These are phyloP conservation scores for Lysandra bellargus DNA, from an alignment of 2,888 invertebrate genomes.

Conservation along the genomic window DNA sequence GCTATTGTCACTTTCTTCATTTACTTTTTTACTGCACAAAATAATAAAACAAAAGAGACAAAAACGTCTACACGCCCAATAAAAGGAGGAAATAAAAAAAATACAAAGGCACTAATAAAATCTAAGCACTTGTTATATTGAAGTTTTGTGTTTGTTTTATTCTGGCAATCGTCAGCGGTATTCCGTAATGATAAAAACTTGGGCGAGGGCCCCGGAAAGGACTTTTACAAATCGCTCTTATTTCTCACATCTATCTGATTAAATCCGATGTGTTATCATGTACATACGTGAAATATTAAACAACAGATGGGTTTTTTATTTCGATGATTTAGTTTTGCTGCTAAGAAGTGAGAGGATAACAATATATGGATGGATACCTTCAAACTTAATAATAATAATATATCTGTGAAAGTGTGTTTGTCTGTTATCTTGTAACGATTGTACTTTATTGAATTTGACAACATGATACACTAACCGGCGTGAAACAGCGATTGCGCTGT, in stretches of 20 bases:
- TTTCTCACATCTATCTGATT: constrained; percentile 60
- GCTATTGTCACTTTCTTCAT: neutral
- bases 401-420: no score
- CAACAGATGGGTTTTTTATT: neutral
- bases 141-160: constrained; percentile 31
- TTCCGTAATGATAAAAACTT: constrained; percentile 39
- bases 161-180: constrained; percentile 29
- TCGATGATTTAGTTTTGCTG: neutral
- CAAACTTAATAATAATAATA: no score
- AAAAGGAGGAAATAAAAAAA: constrained; percentile 18
- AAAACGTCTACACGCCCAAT: constrained; percentile 17
- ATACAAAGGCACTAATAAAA: constrained; percentile 16
- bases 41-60: neutral
- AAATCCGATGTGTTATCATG: constrained; percentile 43
- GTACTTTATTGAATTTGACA: no score
- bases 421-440: no score
- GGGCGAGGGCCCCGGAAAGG: constrained; percentile 42
- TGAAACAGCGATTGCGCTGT: no score
- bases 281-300: neutral
- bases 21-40: neutral
- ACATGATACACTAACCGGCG: no score
- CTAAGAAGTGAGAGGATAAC: no score
- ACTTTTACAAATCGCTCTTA: constrained; percentile 55
- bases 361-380: no score
- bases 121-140: constrained; percentile 9